Evolutionary conservation across 2,113 vertebrate genomes (phyloP), one percentile per base, ranked within the genome.

Genomic region (Hippocampus mohnikei): DNA sequence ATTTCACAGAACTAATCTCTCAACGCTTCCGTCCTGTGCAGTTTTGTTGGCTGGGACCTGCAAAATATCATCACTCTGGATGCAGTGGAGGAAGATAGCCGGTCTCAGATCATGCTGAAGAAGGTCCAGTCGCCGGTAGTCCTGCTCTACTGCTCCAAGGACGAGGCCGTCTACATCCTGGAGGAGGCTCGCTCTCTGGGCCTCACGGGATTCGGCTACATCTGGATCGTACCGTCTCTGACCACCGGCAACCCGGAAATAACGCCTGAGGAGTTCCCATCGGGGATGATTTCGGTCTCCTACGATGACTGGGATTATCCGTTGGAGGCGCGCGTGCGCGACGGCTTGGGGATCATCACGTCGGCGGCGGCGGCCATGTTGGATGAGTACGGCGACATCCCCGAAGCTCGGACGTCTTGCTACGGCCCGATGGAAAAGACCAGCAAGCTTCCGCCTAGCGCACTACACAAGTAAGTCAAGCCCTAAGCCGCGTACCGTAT

Each of bases 21-120:
- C 29, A n/a, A 16, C 27, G n/a, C 16, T 81, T 60, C 81, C 73
- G 61, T 70, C 13, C 21, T 66, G 75, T 72, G 62, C 66, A 91
- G 97, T 83, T 99, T 98, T 71, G 96, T 99, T 81, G 96, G 96
- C 79, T 99, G 97, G 97, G 96, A 99, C 85, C 94, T 99, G 91
- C 95, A 98, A 91, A 95, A 95, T 0, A 70, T 95, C 79, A 95
- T 99, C 85, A 88, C 88, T 2, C 88, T 99, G 0, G 97, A 99
- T 66, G 95, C 96, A 0, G 93, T 96, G 77, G 95, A 96, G 9
- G 95, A 95, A 58, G 96, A 98, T 74, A 94, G 93, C 48, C 94
- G 93, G 74, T 94, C 94, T 0, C 95, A 96, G 77, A 95, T 96
- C 82, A 96, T 98, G 91, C 85, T 99, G 72, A 99, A 98, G 92